Conservation (phyloP, 2,888 invertebrate genomes). For the Sesamia inferens region DNA sequence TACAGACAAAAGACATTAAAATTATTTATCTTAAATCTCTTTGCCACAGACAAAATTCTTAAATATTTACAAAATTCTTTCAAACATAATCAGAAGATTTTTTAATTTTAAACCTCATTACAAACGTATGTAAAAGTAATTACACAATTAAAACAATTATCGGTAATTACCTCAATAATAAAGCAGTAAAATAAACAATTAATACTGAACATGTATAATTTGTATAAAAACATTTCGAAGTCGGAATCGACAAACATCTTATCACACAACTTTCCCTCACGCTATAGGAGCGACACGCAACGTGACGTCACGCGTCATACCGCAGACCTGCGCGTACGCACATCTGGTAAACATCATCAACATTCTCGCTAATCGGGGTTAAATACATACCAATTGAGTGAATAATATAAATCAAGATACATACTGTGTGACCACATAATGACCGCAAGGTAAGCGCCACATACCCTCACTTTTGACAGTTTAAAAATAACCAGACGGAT, state of each 20-base stretch:
- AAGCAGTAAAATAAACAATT: slow-evolving; percentile 43
- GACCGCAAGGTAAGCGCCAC: slow-evolving; percentile 29
- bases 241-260: slow-evolving; percentile 58
- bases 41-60: neutral
- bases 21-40: too few species aligned
- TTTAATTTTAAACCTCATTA: slow-evolving; percentile 4
- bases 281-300: slow-evolving; percentile 70
- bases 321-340: slow-evolving; percentile 45
- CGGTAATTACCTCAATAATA: slow-evolving; percentile 23
- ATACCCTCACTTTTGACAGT: slow-evolving; percentile 47
- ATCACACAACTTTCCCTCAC: slow-evolving; percentile 74
- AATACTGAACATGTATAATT: slow-evolving; percentile 27
- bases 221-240: slow-evolving; percentile 42
- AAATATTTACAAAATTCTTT: neutral
- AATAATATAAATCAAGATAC: slow-evolving; percentile 22
- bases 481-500: slow-evolving; percentile 54
- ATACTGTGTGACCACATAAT: slow-evolving; percentile 14
- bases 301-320: slow-evolving; percentile 54
- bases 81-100: neutral
- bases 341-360: slow-evolving; percentile 47
- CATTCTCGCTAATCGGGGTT: slow-evolving; percentile 40
- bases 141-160: slow-evolving; percentile 45
- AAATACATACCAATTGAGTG: slow-evolving; percentile 33
- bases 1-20: neutral
- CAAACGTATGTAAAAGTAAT: slow-evolving; percentile 20